Base-by-base conservation (phyloP, 1,140 invertebrate species). In the Brachionus paranguensis region DNA sequence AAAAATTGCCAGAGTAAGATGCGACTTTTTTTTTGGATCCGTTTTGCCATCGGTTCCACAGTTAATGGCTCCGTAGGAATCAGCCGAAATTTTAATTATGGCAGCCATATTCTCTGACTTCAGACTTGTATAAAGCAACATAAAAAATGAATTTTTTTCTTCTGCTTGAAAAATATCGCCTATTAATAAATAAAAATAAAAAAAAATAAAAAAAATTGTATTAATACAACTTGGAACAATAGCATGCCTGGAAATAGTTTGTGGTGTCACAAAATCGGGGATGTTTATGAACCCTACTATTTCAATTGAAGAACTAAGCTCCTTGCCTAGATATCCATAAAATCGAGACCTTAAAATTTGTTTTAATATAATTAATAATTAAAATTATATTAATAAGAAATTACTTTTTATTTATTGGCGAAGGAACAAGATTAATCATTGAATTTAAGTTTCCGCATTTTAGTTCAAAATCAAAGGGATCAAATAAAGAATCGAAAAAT, bases 101-200 rank as follows among this genome's bases (percentile, higher is more conserved):
- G 78, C 78, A 10, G 78, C 78, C 78, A 64, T 81, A 43, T 41
- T 68, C 33, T 81, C 78, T 65, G 33, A 43, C 45, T 81, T 81
- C 0, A 81, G 33, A 43, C 53, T 81, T n/a, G 78, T 43, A 33
- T 65, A 55, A 11, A 81, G 53, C 24, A 81, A 17, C 5, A 20
- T 11, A 64, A 64, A 24, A 60, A 81, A 60, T 27, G 78, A 60
- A 60, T 6, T 68, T 24, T 41, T 29, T 17, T 20, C 12, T 79
- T 50, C 78, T 10, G 3, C 0, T 79, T 55, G 12, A 17, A n/a
- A 5, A 24, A 8, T 55, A 20, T 79, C 29, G 27, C 29, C 50
- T 64, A 6, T 55, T 17, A 4, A 79, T 0, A 79, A 55, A 20
- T 29, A 14, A 50, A 10, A 33, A 60, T 37, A 20, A 17, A 53